Evolutionary conservation across 2,113 vertebrate genomes (phyloP).

Genomic region (Guaruba guarouba): DNA sequence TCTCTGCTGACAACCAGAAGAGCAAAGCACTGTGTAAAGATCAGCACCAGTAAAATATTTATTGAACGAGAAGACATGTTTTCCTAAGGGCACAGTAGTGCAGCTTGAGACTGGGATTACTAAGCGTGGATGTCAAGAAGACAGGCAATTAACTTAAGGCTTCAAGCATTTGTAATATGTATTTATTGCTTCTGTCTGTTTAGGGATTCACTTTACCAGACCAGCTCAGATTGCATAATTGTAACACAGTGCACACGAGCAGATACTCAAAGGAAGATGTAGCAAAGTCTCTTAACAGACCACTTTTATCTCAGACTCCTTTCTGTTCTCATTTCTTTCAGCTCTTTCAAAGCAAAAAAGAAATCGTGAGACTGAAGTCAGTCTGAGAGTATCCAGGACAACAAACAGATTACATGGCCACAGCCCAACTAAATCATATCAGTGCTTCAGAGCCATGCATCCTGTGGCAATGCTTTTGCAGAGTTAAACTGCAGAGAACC

Average conservation of each 20-base stretch:
- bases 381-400: background rate
- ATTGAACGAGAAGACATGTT: background rate
- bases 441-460: background rate
- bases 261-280: background rate
- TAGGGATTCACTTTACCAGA: background rate
- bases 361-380: background rate
- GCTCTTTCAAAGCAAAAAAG: background rate
- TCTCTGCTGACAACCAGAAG: background rate
- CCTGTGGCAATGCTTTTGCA: background rate
- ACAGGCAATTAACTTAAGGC: background rate
- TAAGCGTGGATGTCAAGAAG: background rate
- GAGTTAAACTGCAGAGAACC: background rate
- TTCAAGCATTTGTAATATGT: background rate
- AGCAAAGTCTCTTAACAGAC: background rate
- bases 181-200: background rate
- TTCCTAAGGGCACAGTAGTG: background rate
- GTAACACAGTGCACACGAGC: background rate
- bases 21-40: background rate
- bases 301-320: background rate
- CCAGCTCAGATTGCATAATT: background rate
- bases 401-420: background rate
- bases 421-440: background rate
- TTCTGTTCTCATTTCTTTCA: background rate
- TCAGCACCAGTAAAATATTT: background rate
- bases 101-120: background rate